Conservation (phyloP, 2,888 invertebrate genomes). For the Tetragnatha montana region DNA sequence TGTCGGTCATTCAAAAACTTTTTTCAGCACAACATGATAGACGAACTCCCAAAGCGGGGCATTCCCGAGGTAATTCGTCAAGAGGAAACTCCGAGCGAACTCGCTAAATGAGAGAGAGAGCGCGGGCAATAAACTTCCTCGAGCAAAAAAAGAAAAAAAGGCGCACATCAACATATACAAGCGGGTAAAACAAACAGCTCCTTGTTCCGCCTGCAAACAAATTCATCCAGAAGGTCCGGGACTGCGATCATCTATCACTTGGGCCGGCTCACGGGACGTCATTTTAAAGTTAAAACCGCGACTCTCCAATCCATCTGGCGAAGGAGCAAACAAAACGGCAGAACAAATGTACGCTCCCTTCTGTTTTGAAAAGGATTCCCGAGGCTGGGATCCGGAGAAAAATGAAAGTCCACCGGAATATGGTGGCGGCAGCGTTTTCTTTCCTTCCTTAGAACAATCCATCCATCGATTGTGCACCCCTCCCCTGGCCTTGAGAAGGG, state of each 20-base stretch:
- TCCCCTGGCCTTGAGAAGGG: slow-evolving; percentile 50
- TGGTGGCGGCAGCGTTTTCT: slow-evolving; percentile 23
- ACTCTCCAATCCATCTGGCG: slow-evolving; percentile 47
- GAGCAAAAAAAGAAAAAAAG: background rate
- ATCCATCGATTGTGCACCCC: slow-evolving; percentile 56
- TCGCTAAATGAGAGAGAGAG: background rate
- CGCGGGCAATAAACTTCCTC: background rate
- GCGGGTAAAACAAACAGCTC: background rate
- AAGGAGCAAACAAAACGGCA: slow-evolving; percentile 56
- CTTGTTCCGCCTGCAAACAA: background rate
- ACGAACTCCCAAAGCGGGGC: too few relatives aligned
- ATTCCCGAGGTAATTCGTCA: too few relatives aligned
- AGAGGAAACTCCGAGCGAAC: background rate
- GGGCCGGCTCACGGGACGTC: slow-evolving; percentile 35
- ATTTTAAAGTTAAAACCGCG: slow-evolving; percentile 64
- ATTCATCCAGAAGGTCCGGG: slow-evolving; percentile 15
- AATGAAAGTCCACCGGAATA: slow-evolving; percentile 32
- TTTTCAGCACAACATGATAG: too few relatives aligned
- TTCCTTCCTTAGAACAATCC: slow-evolving; percentile 57
- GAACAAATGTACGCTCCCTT: slow-evolving; percentile 38
- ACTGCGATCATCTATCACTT: slow-evolving; percentile 28
- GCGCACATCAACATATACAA: background rate
- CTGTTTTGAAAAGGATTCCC: slow-evolving; percentile 55
- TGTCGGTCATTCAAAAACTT: too few relatives aligned
- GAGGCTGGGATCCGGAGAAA: slow-evolving; percentile 34